Evolutionary conservation across 2,113 vertebrate species (phyloP), one percentile per base, ranked within the genome.

Genomic region (Corythaixoides concolor): DNA sequence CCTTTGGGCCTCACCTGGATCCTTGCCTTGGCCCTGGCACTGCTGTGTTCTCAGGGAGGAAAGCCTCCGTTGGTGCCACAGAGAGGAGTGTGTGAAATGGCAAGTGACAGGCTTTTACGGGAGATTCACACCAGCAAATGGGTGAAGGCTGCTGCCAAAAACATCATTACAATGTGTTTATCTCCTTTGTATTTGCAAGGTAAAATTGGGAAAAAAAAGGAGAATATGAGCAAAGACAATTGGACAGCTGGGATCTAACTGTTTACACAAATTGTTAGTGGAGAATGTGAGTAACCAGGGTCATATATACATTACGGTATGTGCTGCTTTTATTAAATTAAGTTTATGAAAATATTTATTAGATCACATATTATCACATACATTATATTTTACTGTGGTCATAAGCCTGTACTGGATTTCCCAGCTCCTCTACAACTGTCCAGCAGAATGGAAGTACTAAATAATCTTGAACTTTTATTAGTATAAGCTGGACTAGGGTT

Each of bases 31-130:
- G 39, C 32, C 60, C 45, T 59, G 16, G 35, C 18, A 16, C 12
- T 5, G 2, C 58, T n/a, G 13, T 8, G 41, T 18, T 83, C 58
- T 45, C 41, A 12, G 67, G 60, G 12, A 74, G 60, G 30, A 33
- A 49, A 50, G 23, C 15, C 53, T 63, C 43, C 0, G 0, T 1
- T 0, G 0, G n/a, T n/a, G 43, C 49, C 0, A 2, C 27, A 10
- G 35, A 72, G 33, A 64, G 32, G 6, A 2, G 24, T 86, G 20
- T 23, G 64, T 70, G 93, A 84, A 88, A 92, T 72, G 23, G 4
- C 27, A 87, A 45, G 21, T 49, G 93, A 72, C 37, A 86, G 50
- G 19, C 7, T 0, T 27, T 64, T 41, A 17, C 0, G 0, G 62
- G 43, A 85, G 22, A 39, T 69, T 73, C 37, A 28, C 79, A 70